Percentiles rank a stretch among this genome's conserved stretches.
Conservation (phyloP, 2,797 vertebrate genomes). For the Siniperca scherzeri region DNA sequence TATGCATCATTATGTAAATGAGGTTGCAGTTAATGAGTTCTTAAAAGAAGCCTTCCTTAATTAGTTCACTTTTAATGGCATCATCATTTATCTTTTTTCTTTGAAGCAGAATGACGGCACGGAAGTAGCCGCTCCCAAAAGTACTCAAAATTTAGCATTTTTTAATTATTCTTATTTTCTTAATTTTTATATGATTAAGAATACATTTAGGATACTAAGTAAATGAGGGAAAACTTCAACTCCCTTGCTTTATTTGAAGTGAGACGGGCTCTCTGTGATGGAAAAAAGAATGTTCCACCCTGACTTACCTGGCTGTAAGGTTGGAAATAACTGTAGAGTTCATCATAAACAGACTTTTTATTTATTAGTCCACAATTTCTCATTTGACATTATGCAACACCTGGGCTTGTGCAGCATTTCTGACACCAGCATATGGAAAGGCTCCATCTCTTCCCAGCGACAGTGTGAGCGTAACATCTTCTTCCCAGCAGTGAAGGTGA, state of each 20-base stretch:
- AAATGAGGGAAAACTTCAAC: slow-evolving; percentile 83
- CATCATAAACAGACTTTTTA: slow-evolving; percentile 39
- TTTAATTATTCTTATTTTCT: slow-evolving; percentile 94
- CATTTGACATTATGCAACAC: slow-evolving; percentile 68
- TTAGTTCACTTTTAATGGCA: slow-evolving; percentile 99
- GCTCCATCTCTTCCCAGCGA: slow-evolving; percentile 34
- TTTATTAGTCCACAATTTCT: slow-evolving; percentile 37
- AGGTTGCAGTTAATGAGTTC: slow-evolving; percentile 99
- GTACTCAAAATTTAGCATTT: slow-evolving; percentile 87
- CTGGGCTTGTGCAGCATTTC: slow-evolving; percentile 49
- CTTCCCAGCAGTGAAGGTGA: slow-evolving; percentile 66
- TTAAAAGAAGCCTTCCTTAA: slow-evolving; percentile 99
- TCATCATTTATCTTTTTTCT: slow-evolving; percentile 99
- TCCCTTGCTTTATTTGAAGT: slow-evolving; percentile 48
- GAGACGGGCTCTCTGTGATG: slow-evolving; percentile 54
- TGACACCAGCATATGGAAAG: slow-evolving; percentile 66
- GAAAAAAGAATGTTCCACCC: not conserved
- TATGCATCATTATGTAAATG: slow-evolving; percentile 99
- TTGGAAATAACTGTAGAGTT: not conserved
- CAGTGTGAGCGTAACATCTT: slow-evolving; percentile 46
- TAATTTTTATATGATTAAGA: slow-evolving; percentile 92
- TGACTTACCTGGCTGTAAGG: slow-evolving; percentile 28
- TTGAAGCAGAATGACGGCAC: slow-evolving; percentile 98
- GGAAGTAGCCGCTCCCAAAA: slow-evolving; percentile 96
- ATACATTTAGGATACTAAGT: slow-evolving; percentile 79